Percentiles rank a stretch among this genome's conserved stretches.
These are phyloP conservation scores for Cheilosia vernalis DNA, from an alignment of 2,888 invertebrate genomes.

Conservation along the genomic window DNA sequence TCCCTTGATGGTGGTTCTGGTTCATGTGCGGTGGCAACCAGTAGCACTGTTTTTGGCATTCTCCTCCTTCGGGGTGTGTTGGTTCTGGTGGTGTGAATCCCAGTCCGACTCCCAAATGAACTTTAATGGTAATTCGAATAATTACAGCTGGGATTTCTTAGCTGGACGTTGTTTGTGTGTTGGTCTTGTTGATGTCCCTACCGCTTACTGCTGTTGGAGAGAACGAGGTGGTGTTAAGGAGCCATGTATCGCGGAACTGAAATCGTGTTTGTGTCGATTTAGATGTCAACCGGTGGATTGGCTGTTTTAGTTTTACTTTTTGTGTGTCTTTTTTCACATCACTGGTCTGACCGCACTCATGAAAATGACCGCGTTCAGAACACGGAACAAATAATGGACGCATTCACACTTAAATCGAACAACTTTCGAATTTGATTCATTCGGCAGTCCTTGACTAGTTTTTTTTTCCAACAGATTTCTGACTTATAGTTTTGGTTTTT, in stretches of 20 bases:
- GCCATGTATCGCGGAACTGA: constrained; percentile 54
- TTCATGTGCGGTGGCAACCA: constrained; percentile 36
- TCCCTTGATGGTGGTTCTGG: constrained; percentile 71
- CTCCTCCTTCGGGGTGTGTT: constrained; percentile 24
- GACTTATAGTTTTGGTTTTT: too few species aligned
- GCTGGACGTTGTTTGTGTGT: constrained; percentile 33
- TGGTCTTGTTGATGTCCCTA: constrained; percentile 41
- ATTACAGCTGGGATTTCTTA: constrained; percentile 64
- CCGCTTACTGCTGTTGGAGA: not conserved
- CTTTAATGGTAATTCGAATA: constrained; percentile 75
- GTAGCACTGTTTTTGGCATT: constrained; percentile 48
- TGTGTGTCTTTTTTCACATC: not conserved
- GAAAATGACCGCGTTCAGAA: not conserved
- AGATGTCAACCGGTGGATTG: constrained; percentile 62
- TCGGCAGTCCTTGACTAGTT: too few species aligned
- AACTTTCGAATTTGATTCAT: too few species aligned
- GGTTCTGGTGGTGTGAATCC: not conserved
- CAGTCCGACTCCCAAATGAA: constrained; percentile 62
- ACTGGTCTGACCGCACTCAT: too few species aligned
- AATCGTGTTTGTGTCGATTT: constrained; percentile 70
- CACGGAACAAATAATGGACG: too few species aligned
- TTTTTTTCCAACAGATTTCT: too few species aligned
- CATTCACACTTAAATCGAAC: too few species aligned
- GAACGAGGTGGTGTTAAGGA: constrained; percentile 25
- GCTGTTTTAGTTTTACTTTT: constrained; percentile 12